Evolutionary conservation across 2,888 invertebrate species (phyloP).

Genomic region (Apantesis nais): DNA sequence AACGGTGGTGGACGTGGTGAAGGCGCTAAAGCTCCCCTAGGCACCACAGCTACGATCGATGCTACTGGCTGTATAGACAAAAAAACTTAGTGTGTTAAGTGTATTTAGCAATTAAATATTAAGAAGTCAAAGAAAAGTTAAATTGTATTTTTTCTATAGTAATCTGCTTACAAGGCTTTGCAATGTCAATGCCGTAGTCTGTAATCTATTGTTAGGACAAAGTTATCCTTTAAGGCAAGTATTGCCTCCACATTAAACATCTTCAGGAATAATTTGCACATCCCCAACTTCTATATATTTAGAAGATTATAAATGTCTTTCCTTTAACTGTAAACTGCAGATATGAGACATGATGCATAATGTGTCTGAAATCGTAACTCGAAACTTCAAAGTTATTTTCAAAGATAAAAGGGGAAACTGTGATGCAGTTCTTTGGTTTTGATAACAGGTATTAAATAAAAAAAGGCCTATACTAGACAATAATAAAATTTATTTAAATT

Average conservation of each 20-base stretch:
- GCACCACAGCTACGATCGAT: conserved; percentile 88
- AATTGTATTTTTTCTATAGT: not conserved
- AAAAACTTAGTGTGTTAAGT: not conserved
- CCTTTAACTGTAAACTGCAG: too few species aligned
- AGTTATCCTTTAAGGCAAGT: not conserved
- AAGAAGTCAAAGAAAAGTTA: not conserved
- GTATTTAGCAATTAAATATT: too few species aligned
- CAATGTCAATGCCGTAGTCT: not conserved
- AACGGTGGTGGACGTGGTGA: conserved; percentile 76
- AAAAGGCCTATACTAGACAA: too few species aligned
- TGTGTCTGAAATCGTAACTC: not conserved
- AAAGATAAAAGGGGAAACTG: too few species aligned
- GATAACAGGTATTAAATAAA: too few species aligned
- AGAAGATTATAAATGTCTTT: not conserved
- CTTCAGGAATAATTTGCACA: not conserved
- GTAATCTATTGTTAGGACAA: not conserved
- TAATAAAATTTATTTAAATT: too few species aligned
- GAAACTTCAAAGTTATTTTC: not conserved
- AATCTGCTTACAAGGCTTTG: not conserved
- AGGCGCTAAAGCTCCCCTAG: conserved; percentile 85
- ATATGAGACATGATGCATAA: too few species aligned
- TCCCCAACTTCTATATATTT: not conserved
- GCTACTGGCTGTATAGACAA: conserved; percentile 81
- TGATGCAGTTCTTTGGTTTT: too few species aligned
- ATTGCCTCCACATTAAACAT: not conserved